Evolutionary conservation across 1,140 invertebrate genomes (phyloP), one percentile per base, ranked within the genome.

Genomic region (Saccostrea cuccullata): DNA sequence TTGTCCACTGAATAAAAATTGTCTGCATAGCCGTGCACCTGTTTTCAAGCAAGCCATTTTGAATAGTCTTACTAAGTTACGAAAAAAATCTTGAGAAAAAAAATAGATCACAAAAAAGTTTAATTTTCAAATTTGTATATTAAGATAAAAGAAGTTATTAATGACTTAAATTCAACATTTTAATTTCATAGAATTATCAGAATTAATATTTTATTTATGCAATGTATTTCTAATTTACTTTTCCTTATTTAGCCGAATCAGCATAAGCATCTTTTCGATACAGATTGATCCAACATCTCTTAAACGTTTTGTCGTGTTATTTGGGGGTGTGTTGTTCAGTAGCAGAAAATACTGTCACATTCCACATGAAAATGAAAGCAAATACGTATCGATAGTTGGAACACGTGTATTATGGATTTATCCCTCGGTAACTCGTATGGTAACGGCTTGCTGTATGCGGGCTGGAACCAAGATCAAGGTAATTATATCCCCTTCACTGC

Each of bases 381-480:
- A 70, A 36, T 84, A 56, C 55, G 23, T 82, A 70, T 56, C 26
- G 70, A 86, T 82, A 55, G n/a, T 23, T 56, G 23, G 26, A 17
- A 58, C 40, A 26, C 55, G 26, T 47, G 9, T 30, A 30, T 88
- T 23, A 95, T 96, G 95, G 95, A 96, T 95, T 94, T 95, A 92
- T 93, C 93, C 58, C 90, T 93, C 9, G 92, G 94, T 70, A 95
- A 95, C 89, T 88, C 94, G 3, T 93, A 95, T 89, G 94, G 94
- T 23, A 98, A 95, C 90, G 97, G 98, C 55, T 96, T 99, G 89
- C 95, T 99, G 20, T 99, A 97, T 95, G 97, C 97, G 90, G 98
- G 98, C 88, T 99, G 99, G 95, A 99, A 99, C 96, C 98, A 99
- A 96, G 98, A 99, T 96, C 98, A 99, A 97, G 98, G 98, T 99